phyloP scores from a whole-genome alignment of 92 coral and sea anemone genomes.

The Anthopleura xanthogrammica region DNA sequence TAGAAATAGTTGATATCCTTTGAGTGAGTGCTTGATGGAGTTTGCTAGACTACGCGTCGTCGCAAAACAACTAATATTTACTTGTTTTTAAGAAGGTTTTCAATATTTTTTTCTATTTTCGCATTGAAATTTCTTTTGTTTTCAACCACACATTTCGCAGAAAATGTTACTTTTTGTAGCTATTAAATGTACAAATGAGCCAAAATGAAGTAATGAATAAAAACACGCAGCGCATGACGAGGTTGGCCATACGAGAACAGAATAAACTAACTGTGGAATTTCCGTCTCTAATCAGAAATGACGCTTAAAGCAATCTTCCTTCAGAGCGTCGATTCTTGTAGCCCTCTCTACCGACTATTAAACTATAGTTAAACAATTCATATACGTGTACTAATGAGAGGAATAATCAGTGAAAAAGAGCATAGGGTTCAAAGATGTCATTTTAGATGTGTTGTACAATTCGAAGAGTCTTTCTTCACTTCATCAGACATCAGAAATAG shows the following conservation, averaged over 20 bases:
- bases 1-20: background rate
- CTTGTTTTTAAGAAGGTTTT: too few species aligned
- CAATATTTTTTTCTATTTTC: too few species aligned
- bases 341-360: background rate
- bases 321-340: background rate
- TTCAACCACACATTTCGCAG: too few species aligned
- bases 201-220: background rate
- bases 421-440: too few species aligned
- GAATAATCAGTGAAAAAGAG: too few species aligned
- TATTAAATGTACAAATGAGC: too few species aligned
- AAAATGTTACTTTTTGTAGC: too few species aligned
- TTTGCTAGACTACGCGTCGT: background rate
- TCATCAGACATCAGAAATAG: constrained; percentile 18
- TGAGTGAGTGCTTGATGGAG: background rate
- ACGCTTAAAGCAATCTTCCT: background rate
- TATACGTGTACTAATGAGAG: background rate
- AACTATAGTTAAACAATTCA: too few species aligned
- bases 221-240: background rate
- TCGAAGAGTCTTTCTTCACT: constrained; percentile 11
- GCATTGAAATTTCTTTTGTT: too few species aligned
- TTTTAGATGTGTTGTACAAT: too few species aligned
- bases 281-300: background rate
- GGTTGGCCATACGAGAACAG: background rate
- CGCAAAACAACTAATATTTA: background rate
- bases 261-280: background rate